These are phyloP conservation scores for Caracal caracal DNA, from an alignment of 2,113 vertebrate genomes.

Conservation along the genomic window DNA sequence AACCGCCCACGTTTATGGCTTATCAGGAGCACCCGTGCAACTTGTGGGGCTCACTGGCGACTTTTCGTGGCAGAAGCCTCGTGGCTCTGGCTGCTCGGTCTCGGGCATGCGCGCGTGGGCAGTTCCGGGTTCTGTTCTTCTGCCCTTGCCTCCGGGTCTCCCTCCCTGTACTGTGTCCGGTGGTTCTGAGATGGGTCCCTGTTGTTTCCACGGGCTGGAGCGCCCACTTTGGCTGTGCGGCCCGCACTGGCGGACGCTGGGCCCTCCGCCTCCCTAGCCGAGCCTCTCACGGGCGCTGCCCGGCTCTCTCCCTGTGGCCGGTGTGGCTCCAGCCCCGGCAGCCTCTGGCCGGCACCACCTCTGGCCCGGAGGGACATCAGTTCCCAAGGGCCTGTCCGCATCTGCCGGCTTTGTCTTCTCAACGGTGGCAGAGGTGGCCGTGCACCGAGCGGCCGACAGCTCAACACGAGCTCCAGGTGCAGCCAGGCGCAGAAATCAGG, in stretches of 20 bases:
- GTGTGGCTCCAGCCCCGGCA: not conserved
- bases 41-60: accelerated
- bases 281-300: not conserved
- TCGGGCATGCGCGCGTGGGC: accelerated
- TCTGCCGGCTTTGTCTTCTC: no score
- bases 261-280: accelerated
- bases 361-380: not conserved
- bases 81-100: accelerated
- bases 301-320: not conserved
- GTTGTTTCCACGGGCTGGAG: accelerated
- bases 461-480: accelerated
- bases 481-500: not conserved
- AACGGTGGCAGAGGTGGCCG: accelerated
- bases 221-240: accelerated
- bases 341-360: not conserved
- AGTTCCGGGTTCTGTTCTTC: accelerated
- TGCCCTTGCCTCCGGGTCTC: no score
- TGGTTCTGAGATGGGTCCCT: not conserved
- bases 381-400: accelerated
- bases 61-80: not conserved
- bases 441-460: accelerated
- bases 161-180: accelerated
- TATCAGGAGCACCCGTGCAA: accelerated
- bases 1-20: accelerated
- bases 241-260: accelerated